phyloP scores from a whole-genome alignment of 1,140 invertebrate genomes.

The Trinorchestia longiramus region DNA sequence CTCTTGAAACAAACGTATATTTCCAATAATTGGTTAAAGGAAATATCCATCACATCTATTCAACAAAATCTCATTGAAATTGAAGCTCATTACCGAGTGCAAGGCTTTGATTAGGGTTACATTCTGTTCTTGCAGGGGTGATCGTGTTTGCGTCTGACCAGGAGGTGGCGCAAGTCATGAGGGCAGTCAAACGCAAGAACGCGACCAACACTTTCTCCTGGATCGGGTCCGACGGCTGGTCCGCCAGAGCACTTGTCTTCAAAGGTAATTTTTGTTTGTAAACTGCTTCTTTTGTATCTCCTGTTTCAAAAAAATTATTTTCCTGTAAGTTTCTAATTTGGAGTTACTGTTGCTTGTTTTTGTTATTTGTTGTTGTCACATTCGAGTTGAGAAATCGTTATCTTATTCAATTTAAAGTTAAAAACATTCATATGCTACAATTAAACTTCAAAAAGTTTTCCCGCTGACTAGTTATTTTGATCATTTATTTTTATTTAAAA shows the following conservation, averaged over 20 bases:
- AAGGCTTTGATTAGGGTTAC: not conserved
- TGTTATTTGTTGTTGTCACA: not conserved
- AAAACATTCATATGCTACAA: no score
- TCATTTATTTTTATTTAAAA: no score
- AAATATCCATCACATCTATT: no score
- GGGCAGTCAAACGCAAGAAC: constrained; percentile 85
- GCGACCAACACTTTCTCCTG: constrained; percentile 92
- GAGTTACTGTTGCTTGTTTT: not conserved
- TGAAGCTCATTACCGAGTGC: no score
- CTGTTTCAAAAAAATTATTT: not conserved
- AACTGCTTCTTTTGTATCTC: not conserved
- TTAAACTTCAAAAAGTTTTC: no score
- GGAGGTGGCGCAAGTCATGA: constrained; percentile 94
- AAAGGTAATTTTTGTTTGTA: constrained; percentile 77
- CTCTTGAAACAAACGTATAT: no score
- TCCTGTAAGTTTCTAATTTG: not conserved
- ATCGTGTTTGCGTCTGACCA: constrained; percentile 97
- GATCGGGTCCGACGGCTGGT: constrained; percentile 96
- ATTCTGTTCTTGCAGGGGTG: constrained; percentile 78
- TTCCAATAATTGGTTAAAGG: no score
- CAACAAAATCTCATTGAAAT: no score
- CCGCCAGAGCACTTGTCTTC: constrained; percentile 86
- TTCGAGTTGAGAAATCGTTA: not conserved
- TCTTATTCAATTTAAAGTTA: no score
- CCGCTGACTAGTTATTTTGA: no score